These are phyloP conservation scores for Meles meles DNA, from an alignment of 2,113 vertebrate genomes.

Conservation along the genomic window DNA sequence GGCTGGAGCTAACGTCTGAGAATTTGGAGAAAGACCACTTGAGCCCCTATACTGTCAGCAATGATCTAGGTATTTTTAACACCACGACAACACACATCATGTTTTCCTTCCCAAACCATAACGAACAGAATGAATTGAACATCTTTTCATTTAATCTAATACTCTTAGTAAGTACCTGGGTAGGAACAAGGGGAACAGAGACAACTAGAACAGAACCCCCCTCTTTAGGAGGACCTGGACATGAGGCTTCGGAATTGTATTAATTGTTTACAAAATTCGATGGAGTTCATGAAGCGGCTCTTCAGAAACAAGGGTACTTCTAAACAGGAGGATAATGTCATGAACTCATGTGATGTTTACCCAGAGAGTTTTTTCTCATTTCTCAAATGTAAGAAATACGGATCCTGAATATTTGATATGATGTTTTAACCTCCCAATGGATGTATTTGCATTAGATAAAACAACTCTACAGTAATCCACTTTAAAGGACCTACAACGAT, in stretches of 20 bases:
- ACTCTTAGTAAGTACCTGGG: background rate
- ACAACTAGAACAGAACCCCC: background rate
- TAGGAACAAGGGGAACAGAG: background rate
- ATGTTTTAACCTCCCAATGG: background rate
- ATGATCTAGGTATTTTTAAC: background rate
- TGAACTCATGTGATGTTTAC: background rate
- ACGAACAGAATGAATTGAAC: background rate
- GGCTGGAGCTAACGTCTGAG: background rate
- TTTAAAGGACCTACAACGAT: background rate
- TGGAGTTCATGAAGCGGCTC: background rate
- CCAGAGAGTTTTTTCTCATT: background rate
- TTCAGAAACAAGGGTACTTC: background rate
- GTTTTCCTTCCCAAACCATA: background rate
- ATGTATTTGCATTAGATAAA: background rate
- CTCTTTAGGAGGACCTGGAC: background rate
- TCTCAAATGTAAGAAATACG: background rate
- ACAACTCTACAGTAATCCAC: background rate
- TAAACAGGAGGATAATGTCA: background rate
- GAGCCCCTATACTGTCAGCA: accelerated
- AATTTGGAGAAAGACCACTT: background rate
- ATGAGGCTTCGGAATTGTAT: background rate
- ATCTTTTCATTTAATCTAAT: background rate
- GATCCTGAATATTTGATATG: background rate
- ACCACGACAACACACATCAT: background rate
- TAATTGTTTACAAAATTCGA: background rate